phyloP scores from a whole-genome alignment of 2,113 vertebrate species.

The Syrrhaptes paradoxus region DNA sequence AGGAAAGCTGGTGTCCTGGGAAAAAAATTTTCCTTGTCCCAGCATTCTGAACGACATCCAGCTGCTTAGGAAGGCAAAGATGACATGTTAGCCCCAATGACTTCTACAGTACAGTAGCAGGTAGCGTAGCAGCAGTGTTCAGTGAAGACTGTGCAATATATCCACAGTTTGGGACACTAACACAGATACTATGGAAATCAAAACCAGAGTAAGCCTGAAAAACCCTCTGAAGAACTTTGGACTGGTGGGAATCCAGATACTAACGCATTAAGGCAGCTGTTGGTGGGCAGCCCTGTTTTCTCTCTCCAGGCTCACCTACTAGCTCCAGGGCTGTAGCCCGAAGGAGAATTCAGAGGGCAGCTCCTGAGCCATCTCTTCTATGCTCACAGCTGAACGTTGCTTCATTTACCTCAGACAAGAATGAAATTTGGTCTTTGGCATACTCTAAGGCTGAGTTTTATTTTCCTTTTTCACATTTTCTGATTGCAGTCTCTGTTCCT shows the following conservation, averaged over 20 bases:
- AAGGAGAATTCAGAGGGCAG: neutral
- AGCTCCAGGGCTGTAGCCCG: neutral
- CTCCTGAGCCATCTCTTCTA: neutral
- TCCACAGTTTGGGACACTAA: neutral
- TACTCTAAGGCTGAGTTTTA: neutral
- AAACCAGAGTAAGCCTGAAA: neutral
- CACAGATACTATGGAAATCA: neutral
- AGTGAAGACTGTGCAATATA: neutral
- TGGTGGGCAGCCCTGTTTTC: neutral
- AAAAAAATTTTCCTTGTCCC: slow-evolving; percentile 46
- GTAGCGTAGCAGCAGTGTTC: neutral
- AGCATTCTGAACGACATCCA: slow-evolving; percentile 47
- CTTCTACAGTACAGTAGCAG: neutral
- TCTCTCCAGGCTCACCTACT: neutral
- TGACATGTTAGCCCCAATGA: neutral
- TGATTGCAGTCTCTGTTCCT: neutral
- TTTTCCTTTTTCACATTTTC: neutral
- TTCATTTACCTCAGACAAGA: neutral
- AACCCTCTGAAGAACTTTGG: neutral
- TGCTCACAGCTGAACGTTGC: neutral
- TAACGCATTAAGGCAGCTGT: neutral
- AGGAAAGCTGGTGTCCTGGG: slow-evolving; percentile 43
- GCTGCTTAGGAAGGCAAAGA: slow-evolving; percentile 44
- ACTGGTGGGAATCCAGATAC: neutral
- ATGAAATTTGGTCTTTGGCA: neutral